Base-by-base conservation (phyloP, 2,797 vertebrate species). In the Sparus aurata region DNA sequence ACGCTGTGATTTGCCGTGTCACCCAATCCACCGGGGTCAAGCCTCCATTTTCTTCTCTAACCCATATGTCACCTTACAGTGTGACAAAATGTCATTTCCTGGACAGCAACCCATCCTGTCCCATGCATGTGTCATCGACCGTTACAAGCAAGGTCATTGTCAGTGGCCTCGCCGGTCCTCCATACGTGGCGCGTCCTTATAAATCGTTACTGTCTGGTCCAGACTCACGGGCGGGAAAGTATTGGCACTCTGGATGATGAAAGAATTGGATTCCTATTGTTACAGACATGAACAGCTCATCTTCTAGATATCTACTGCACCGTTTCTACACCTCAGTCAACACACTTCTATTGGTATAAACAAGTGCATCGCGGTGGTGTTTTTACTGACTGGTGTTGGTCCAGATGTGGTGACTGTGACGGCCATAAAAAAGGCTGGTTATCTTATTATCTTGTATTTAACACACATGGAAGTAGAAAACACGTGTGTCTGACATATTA, bases 51-150 rank as follows among this genome's bases (percentile, higher is more conserved):
- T 53, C 60, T 81, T 61, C 78, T 70, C 62, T 53, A 5, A 68
- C 78, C 75, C 73, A 79, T 80, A 87, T 84, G 84, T 90, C 86
- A 89, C 76, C 70, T 68, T 60, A 68, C 27, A 34, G 12, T 69
- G 58, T 82, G 79, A 83, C 79, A 86, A 84, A 70, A 89, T 90
- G 72, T 69, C 75, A 91, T 93, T 86, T 89, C 77, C 85, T 43
- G 30, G 64, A 76, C 75, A 72, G 71, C 5, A 41, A 66, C 43
- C 41, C 7, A 25, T 76, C 61, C 75, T 47, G 54, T 83, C 72
- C 10, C 23, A 38, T 66, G 68, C 25, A 25, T 13, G 61, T 82
- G 79, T 85, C 85, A 66, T 67, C 23, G 7, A 55, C 72, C 41
- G 69, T 79, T 69, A 79, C 62, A 61, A 34, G 46, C 83, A 87